Conservation (phyloP, 2,113 vertebrate genomes). For the Chionodraco myersi region DNA sequence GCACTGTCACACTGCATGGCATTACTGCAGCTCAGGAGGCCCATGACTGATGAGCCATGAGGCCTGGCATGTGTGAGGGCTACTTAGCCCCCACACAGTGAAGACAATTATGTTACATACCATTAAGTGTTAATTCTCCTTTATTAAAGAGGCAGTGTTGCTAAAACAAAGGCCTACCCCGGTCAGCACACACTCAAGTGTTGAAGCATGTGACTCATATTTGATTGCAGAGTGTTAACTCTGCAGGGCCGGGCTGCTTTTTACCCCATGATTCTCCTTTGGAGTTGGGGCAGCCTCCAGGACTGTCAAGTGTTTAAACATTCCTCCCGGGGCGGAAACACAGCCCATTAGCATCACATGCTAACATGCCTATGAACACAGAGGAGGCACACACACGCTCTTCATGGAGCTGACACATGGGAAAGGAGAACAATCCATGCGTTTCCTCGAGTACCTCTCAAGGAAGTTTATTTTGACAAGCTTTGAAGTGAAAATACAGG, state of each 20-base stretch:
- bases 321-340: constrained; percentile 66
- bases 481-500: constrained; percentile 21
- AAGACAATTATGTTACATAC: background rate
- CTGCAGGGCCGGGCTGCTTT: constrained; percentile 39
- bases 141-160: constrained; percentile 48
- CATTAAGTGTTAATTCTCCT: constrained; percentile 47
- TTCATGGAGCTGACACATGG: constrained; percentile 18
- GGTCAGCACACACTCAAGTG: constrained; percentile 21
- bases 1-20: constrained; percentile 48
- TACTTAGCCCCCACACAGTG: constrained; percentile 8
- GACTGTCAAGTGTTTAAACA: constrained; percentile 64
- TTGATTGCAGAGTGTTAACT: constrained; percentile 57
- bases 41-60: constrained; percentile 41
- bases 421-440: constrained; percentile 30
- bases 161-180: constrained; percentile 52
- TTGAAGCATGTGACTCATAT: constrained; percentile 68
- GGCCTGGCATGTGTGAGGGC: constrained; percentile 40
- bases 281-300: constrained; percentile 46
- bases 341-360: constrained; percentile 74
- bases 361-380: constrained; percentile 54
- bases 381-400: constrained; percentile 24
- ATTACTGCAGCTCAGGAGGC: constrained; percentile 41
- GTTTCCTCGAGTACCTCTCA: constrained; percentile 21
- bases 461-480: constrained; percentile 9
- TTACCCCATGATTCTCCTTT: constrained; percentile 61